Base-by-base conservation (phyloP, 1,140 invertebrate genomes). In the Diploscapter pachys region DNA sequence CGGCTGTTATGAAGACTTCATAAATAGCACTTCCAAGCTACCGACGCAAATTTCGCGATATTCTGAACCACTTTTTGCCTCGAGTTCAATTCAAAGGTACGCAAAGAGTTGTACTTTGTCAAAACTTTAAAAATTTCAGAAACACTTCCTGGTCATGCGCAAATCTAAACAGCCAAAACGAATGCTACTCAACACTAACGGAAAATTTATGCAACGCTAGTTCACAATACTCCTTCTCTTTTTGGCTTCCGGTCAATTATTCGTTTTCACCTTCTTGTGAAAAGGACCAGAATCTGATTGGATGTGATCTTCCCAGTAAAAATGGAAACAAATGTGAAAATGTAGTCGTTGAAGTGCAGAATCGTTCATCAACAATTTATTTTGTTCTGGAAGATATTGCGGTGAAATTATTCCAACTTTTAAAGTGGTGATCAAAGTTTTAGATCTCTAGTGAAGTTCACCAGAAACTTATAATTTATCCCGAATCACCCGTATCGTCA, bases 271-370 rank as follows among this genome's bases (percentile, higher is more conserved):
- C 56, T 61, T 70, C 62, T 50, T 51, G 63, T 50, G 50, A 11
- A 61, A n/a, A 11, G 4, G 63, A 61, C 13, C 56, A 59, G 31
- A 57, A 51, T 61, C 1, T 31, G 31, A 9, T 70, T 11, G 68
- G 55, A 3, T 70, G 68, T 61, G 31, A 3, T 13, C 48, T 6
- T 5, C 56, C 68, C 5, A 52, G 51, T 11, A 56, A 61, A 61
- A 70, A 13, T 61, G 68, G 68, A 70, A 70, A 70, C 53, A 50
- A 52, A 0, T 70, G 68, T 59, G 55, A 70, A 70, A 70, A 70
- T 49, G 68, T 70, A 49, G 68, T 70, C 4, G 31, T 51, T 4
- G 9, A 52, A 13, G 61, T 70, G 59, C 13, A 13, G 63, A 70
- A 13, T 52, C 59, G 55, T 70, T 56, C n/a, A 3, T 52, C 59